These are phyloP conservation scores for Cepaea hortensis DNA, from an alignment of 2,888 invertebrate genomes.

Conservation along the genomic window DNA sequence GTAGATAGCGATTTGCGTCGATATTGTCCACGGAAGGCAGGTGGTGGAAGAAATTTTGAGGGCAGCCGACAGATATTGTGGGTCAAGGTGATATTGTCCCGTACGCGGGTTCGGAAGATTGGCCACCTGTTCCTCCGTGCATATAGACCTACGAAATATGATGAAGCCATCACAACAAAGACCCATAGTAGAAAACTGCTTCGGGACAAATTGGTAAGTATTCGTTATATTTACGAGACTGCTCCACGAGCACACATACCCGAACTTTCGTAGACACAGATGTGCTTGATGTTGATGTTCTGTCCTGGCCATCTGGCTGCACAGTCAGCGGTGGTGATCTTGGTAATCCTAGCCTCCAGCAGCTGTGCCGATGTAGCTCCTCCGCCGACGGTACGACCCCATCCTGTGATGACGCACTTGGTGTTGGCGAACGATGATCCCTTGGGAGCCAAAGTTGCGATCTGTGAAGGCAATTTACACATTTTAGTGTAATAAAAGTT, in stretches of 20 bases:
- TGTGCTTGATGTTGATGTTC: constrained; percentile 41
- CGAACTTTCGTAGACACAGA: constrained; percentile 31
- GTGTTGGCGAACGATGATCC: constrained; percentile 30
- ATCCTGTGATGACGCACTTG: constrained; percentile 38
- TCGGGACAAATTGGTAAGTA: no score
- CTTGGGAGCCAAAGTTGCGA: constrained; percentile 16
- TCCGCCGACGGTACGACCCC: constrained; percentile 11
- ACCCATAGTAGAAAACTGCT: no score
- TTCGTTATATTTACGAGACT: no score
- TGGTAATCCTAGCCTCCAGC: constrained; percentile 31
- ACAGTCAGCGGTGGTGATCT: constrained; percentile 22
- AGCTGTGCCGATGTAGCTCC: neutral
- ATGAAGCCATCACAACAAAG: no score
- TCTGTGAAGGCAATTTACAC: neutral
- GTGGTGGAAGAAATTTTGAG: no score
- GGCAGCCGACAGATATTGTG: no score
- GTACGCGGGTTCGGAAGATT: no score
- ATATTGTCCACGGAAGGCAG: no score
- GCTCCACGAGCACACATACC: neutral
- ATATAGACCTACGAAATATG: no score
- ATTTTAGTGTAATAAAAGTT: neutral
- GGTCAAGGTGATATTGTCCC: no score
- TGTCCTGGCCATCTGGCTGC: constrained; percentile 3
- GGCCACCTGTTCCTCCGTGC: no score
- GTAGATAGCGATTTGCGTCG: no score